Evolutionary conservation across 2,113 vertebrate species (phyloP).

Genomic region (Sinocyclocheilus anshuiensis): DNA sequence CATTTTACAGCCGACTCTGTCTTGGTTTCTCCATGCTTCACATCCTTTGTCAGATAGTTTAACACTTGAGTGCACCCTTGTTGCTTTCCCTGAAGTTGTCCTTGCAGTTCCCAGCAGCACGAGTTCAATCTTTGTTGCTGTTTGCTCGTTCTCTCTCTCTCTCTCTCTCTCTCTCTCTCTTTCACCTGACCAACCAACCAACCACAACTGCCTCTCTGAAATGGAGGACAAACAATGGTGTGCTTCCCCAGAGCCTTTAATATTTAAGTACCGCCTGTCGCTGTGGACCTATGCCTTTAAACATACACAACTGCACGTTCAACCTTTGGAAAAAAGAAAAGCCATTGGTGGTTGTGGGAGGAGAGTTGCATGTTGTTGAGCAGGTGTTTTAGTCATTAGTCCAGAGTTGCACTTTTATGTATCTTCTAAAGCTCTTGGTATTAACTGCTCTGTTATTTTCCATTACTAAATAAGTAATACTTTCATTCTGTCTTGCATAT

Average conservation of each 20-base stretch:
- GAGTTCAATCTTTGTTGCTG: constrained; percentile 5
- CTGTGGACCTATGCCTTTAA: constrained; percentile 31
- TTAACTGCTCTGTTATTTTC: not conserved
- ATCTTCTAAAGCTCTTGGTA: not conserved
- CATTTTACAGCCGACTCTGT: constrained; percentile 14
- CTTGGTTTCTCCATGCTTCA: constrained; percentile 22
- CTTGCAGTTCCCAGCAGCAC: not conserved
- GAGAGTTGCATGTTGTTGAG: not conserved
- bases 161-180: not conserved
- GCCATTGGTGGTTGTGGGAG: not conserved
- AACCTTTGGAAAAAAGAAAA: not conserved
- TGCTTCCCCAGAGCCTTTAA: constrained; percentile 51
- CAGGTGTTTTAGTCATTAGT: not conserved
- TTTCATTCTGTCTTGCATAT: not conserved
- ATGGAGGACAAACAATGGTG: constrained; percentile 47
- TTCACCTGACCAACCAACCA: not conserved
- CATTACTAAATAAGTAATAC: not conserved
- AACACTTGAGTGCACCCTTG: not conserved
- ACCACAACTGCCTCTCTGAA: constrained; percentile 39
- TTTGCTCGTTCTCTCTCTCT: not conserved
- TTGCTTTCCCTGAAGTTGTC: not conserved
- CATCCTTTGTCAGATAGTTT: constrained; percentile 11
- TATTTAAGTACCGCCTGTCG: constrained; percentile 52
- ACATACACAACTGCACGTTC: constrained; percentile 33
- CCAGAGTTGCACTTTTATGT: not conserved